Evolutionary conservation across 2,888 invertebrate species (phyloP).

Genomic region (Diabrotica balteata): DNA sequence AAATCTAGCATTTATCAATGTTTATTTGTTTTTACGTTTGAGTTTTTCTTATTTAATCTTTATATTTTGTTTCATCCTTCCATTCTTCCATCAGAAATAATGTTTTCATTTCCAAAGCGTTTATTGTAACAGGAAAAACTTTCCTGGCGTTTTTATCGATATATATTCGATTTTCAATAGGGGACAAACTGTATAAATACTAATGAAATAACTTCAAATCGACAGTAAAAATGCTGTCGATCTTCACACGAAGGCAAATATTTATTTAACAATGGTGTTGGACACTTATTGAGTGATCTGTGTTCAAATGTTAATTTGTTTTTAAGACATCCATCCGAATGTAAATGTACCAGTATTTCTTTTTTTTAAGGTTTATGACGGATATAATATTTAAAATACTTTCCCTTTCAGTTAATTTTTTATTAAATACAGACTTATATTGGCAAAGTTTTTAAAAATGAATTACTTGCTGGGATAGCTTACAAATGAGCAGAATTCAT

Average conservation of each 20-base stretch:
- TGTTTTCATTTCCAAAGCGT: too few relatives aligned
- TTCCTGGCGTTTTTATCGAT: too few relatives aligned
- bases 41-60: too few relatives aligned
- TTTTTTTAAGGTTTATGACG: neutral
- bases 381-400: neutral
- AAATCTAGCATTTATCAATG: too few relatives aligned
- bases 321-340: conserved; percentile 2
- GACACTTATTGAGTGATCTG: conserved; percentile 1
- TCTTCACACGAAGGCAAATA: conserved; percentile 1
- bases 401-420: neutral
- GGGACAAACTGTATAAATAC: conserved; percentile 3
- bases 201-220: neutral
- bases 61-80: too few relatives aligned
- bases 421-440: neutral
- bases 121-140: too few relatives aligned
- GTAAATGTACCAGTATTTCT: conserved; percentile 3
- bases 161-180: too few relatives aligned
- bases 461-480: too few relatives aligned
- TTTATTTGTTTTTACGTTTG: too few relatives aligned
- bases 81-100: too few relatives aligned
- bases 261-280: conserved; percentile 11
- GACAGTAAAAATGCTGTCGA: neutral
- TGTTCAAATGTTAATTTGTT: conserved; percentile 12
- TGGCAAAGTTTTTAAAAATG: neutral
- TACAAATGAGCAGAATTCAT: too few relatives aligned